These are phyloP conservation scores for Bolborhynchus lineola DNA, from an alignment of 2,113 vertebrate species.

Conservation along the genomic window DNA sequence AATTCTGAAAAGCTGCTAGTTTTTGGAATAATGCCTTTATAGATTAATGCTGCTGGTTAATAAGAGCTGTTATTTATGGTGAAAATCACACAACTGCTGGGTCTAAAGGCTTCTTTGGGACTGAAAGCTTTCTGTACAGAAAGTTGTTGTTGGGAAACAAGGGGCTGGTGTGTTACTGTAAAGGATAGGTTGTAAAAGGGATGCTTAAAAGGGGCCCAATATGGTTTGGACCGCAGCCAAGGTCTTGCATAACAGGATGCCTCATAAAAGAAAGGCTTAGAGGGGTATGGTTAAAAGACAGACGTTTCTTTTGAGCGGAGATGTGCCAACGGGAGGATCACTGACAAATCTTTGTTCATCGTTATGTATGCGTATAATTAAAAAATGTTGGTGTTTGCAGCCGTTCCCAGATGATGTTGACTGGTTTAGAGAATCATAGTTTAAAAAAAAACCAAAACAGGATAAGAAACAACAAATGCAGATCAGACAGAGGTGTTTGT, in stretches of 20 bases:
- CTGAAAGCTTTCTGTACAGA: conserved; percentile 60
- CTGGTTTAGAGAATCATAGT: not conserved
- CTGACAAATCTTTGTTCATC: conserved; percentile 51
- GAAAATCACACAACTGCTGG: conserved; percentile 33
- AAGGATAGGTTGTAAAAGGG: conserved; percentile 69
- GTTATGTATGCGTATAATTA: conserved; percentile 30
- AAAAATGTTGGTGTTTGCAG: conserved; percentile 47
- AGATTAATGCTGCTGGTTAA: conserved; percentile 28
- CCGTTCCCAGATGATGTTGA: conserved; percentile 1
- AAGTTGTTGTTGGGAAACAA: conserved; percentile 69
- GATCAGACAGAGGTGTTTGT: not conserved
- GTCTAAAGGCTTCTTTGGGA: conserved; percentile 51
- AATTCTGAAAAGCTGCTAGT: conserved; percentile 39
- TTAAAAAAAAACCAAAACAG: not conserved
- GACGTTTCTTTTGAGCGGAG: conserved; percentile 42
- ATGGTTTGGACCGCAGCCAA: conserved; percentile 64
- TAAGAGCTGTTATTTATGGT: conserved; percentile 52
- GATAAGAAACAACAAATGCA: not conserved
- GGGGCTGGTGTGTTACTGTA: conserved; percentile 68
- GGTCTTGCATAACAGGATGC: conserved; percentile 69
- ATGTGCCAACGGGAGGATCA: conserved; percentile 51
- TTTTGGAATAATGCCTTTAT: conserved; percentile 48
- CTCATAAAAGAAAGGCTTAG: conserved; percentile 68
- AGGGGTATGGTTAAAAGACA: conserved; percentile 58
- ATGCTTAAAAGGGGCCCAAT: conserved; percentile 65